Conservation (phyloP, 2,113 vertebrate genomes). For the Electrona antarctica region DNA sequence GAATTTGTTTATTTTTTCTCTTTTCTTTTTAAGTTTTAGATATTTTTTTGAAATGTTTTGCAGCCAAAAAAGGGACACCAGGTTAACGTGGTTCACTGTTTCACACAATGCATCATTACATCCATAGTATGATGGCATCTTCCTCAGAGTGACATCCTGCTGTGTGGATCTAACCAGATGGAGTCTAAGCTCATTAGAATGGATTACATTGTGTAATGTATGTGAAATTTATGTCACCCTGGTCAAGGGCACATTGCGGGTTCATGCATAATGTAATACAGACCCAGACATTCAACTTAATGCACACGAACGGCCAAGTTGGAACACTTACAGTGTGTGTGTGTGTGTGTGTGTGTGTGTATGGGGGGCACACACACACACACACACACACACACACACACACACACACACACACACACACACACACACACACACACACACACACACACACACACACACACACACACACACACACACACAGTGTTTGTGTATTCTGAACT, state of each 20-base stretch:
- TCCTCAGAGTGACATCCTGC: slow-evolving; percentile 43
- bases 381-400: too few species aligned
- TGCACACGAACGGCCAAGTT: slow-evolving; percentile 41
- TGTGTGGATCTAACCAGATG: slow-evolving; percentile 55
- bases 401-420: too few species aligned
- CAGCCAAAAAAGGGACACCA: too few species aligned
- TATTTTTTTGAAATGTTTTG: too few species aligned
- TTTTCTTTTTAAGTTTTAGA: too few species aligned
- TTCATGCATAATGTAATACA: slow-evolving; percentile 72
- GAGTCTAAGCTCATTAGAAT: slow-evolving; percentile 75
- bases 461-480: too few species aligned
- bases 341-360: slow-evolving; percentile 7
- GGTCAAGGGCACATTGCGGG: slow-evolving; percentile 68
- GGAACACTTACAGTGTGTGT: background rate
- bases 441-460: too few species aligned
- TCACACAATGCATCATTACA: too few species aligned
- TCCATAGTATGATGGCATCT: slow-evolving; percentile 47
- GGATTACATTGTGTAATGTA: slow-evolving; percentile 77
- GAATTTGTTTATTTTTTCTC: too few species aligned
- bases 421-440: too few species aligned
- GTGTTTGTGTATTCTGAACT: background rate
- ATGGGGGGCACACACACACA: too few species aligned
- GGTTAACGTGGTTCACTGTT: too few species aligned
- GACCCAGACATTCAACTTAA: slow-evolving; percentile 32
- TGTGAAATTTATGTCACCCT: slow-evolving; percentile 67